Evolutionary conservation across 2,113 vertebrate species (phyloP).

Genomic region (Triplophysa dalaica): DNA sequence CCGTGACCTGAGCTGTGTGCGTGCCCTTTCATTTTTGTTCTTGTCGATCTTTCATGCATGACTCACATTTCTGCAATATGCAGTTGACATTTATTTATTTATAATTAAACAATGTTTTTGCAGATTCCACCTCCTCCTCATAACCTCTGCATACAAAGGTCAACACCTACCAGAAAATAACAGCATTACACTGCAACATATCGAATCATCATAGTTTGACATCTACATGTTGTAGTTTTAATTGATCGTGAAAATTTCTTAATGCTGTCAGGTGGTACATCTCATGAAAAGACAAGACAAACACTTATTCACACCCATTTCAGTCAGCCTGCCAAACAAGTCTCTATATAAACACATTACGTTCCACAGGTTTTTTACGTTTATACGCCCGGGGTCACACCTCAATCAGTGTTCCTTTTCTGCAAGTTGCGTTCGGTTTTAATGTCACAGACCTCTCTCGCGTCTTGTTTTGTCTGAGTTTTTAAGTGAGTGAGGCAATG

Average conservation of each 20-base stretch:
- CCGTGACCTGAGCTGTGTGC: neutral
- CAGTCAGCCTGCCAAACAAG: conserved; percentile 72
- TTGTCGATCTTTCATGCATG: neutral
- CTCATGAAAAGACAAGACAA: conserved; percentile 56
- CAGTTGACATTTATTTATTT: conserved; percentile 35
- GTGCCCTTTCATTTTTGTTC: conserved; percentile 5
- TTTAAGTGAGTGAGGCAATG: conserved; percentile 46
- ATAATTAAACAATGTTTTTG: conserved; percentile 12
- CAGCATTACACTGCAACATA: neutral
- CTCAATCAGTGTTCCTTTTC: conserved; percentile 72
- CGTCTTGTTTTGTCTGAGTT: conserved; percentile 58
- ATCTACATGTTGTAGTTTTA: neutral
- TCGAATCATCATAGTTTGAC: neutral
- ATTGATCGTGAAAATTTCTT: conserved; percentile 12
- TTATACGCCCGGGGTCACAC: conserved; percentile 75
- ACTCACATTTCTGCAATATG: conserved; percentile 24
- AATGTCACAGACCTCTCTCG: conserved; percentile 56
- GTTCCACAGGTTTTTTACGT: conserved; percentile 70
- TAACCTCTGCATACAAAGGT: conserved; percentile 13
- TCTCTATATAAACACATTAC: conserved; percentile 76
- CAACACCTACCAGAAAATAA: conserved; percentile 16
- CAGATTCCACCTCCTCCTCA: neutral
- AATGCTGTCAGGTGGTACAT: conserved; percentile 11
- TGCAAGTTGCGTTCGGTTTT: conserved; percentile 56
- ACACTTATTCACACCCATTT: conserved; percentile 71